Evolutionary conservation across 2,888 invertebrate genomes (phyloP), one percentile per base, ranked within the genome.

Genomic region (Physocephala rufipes): DNA sequence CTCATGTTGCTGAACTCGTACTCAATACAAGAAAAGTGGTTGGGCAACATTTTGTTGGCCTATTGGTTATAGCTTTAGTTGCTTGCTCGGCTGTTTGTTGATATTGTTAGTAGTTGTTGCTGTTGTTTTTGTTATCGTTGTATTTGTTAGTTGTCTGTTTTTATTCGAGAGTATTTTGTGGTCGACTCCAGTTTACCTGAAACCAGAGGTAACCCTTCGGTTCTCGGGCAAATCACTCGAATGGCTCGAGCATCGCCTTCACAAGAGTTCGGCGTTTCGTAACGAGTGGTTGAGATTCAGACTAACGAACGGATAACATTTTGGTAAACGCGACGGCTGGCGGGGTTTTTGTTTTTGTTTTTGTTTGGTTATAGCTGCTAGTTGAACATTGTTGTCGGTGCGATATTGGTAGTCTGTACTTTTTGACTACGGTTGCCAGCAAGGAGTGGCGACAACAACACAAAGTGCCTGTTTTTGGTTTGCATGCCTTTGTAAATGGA

Each of bases 241-340:
- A n/a, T n/a, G 16, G 51, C 30, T 55, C 43, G 51, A 67, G 64
- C 71, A 74, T 75, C 76, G 51, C 59, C 26, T 51, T 67, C 71
- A 71, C 83, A 83, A 84, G 82, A 80, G 80, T 82, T 80, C 82
- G 82, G 81, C 82, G 79, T 82, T 82, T 83, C 82, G 82, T 83
- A 79, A 82, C 81, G 84, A 82, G 79, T 82, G 84, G 84, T 84
- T 82, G 84, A 81, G 80, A 81, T 82, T 83, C 83, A 81, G 80
- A 81, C 82, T 83, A 81, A 79, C 83, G 83, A 82, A 81, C 78
- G 78, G 81, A 74, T 49, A 21, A 36, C 19, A 30, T 67, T 58
- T 28, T 36, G 21, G 24, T 24, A 16, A n/a, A 49, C 47, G 30
- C 43, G 55, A 49, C 26, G 61, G 71, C 36, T 26, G 49, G n/a